A percentile compares a stretch with the other conserved stretches of the same genome.
Conservation (phyloP, 2,888 invertebrate species). For the Amiota mariae region DNA sequence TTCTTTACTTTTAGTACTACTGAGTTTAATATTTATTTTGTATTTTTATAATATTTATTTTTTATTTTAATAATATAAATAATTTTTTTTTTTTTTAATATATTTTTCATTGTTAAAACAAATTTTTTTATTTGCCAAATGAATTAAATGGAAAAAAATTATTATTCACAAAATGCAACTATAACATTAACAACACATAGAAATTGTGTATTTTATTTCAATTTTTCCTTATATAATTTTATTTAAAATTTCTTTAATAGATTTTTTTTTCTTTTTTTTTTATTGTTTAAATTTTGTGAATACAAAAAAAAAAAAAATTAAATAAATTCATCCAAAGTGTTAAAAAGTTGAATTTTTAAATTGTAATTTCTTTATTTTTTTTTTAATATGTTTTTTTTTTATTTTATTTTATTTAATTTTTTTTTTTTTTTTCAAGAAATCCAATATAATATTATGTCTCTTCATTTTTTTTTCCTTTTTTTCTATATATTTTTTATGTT, state of each 20-base stretch:
- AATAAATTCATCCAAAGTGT: slow-evolving; percentile 48
- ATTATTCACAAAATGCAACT: slow-evolving; percentile 56
- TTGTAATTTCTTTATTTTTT: no score
- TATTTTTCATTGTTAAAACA: slow-evolving; percentile 44
- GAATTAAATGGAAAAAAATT: slow-evolving; percentile 50
- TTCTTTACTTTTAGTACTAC: slow-evolving; percentile 24
- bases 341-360: slow-evolving; percentile 42
- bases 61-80: not conserved
- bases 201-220: slow-evolving; percentile 33
- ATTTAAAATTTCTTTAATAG: slow-evolving; percentile 32
- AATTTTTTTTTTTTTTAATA: slow-evolving; percentile 25
- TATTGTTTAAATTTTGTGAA: slow-evolving; percentile 28
- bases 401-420: no score
- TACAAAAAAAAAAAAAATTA: no score
- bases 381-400: no score
- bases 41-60: not conserved
- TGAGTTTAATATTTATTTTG: not conserved
- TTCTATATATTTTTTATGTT: slow-evolving; percentile 57
- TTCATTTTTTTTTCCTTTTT: slow-evolving; percentile 41
- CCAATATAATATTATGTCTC: slow-evolving; percentile 38
- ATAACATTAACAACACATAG: slow-evolving; percentile 50
- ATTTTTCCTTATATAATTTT: slow-evolving; percentile 31
- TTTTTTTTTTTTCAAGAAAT: no score
- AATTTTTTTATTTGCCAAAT: slow-evolving; percentile 35
- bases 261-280: slow-evolving; percentile 35